phyloP scores from a whole-genome alignment of 2,888 invertebrate species.

The Spilarctia lutea region DNA sequence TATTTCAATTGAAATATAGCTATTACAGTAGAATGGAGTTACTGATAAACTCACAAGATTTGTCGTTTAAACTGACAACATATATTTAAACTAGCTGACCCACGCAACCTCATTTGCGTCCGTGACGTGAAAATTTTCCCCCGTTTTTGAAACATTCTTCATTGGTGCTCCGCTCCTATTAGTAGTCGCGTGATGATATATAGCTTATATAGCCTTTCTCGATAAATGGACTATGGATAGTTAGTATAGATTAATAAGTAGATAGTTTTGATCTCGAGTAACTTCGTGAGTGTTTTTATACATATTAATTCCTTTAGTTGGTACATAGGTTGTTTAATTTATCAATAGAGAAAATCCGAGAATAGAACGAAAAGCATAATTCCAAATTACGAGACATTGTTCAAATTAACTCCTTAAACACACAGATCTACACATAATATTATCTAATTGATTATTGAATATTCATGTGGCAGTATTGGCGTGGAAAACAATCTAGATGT shows the following conservation, averaged over 20 bases:
- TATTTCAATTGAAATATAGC: not conserved
- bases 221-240: too few relatives aligned
- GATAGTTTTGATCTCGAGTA: not conserved
- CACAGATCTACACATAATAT: constrained; percentile 28
- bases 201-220: too few relatives aligned
- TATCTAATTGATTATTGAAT: constrained; percentile 38
- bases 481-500: constrained; percentile 44
- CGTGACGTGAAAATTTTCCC: too few relatives aligned
- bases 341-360: not conserved
- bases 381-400: not conserved
- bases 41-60: not conserved
- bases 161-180: too few relatives aligned
- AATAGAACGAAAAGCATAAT: not conserved
- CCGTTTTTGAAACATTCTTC: too few relatives aligned
- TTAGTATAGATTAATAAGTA: too few relatives aligned
- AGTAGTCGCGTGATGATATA: too few relatives aligned
- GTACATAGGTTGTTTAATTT: not conserved
- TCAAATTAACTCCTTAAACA: not conserved
- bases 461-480: constrained; percentile 43
- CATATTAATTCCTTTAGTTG: too few relatives aligned
- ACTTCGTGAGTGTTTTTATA: not conserved
- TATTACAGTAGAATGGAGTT: not conserved
- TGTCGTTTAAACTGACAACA: too few relatives aligned
- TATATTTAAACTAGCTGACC: too few relatives aligned
- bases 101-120: too few relatives aligned